phyloP scores from a whole-genome alignment of 2,888 invertebrate genomes.

The Drosophila pseudotalamancana region DNA sequence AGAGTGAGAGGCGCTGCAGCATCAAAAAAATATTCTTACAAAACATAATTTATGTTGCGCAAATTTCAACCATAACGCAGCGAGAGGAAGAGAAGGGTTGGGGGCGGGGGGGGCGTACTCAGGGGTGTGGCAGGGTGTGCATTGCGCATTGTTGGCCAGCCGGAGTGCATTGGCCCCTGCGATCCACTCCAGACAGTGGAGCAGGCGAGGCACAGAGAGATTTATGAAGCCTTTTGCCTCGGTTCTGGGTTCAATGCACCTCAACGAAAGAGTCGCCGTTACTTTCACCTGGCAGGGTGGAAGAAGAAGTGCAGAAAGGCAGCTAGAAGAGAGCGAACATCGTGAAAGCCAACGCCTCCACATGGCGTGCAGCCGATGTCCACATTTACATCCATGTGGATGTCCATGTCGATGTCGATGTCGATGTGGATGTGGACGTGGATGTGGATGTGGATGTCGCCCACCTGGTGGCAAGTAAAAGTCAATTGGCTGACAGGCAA shows the following conservation, averaged over 20 bases:
- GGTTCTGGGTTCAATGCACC: conserved; percentile 71
- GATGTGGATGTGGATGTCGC: conserved; percentile 30
- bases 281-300: conserved; percentile 61
- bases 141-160: conserved; percentile 47
- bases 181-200: conserved; percentile 15
- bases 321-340: conserved; percentile 48
- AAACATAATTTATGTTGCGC: conserved; percentile 79
- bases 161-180: conserved; percentile 43
- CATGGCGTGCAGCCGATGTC: conserved; percentile 17
- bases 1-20: conserved; percentile 23
- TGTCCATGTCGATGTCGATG: not conserved
- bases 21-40: conserved; percentile 70
- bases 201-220: conserved; percentile 41
- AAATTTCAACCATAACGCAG: conserved; percentile 54
- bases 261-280: conserved; percentile 26
- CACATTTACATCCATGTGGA: not conserved
- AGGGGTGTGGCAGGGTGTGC: conserved; percentile 1
- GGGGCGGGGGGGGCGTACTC: not conserved
- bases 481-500: conserved; percentile 75
- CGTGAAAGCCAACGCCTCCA: conserved; percentile 77
- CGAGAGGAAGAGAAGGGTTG: too few species aligned
- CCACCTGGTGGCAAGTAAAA: conserved; percentile 62
- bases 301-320: too few species aligned
- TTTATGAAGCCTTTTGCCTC: conserved; percentile 65
- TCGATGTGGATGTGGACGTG: too few species aligned